These are phyloP conservation scores for Drosophila lutescens DNA, from an alignment of 2,888 invertebrate genomes.

Conservation along the genomic window DNA sequence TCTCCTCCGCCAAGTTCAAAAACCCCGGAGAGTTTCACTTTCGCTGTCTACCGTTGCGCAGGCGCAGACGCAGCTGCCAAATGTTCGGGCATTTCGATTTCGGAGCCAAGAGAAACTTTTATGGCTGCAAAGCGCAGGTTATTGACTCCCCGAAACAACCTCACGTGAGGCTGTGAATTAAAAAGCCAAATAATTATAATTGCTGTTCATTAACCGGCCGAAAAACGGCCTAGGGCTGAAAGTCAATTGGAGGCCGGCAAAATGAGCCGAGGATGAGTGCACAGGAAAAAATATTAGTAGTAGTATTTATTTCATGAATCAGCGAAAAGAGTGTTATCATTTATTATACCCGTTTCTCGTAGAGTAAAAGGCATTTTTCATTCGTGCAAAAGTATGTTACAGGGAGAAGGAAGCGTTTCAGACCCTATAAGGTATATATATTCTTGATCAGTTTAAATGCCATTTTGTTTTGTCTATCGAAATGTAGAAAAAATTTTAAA, in stretches of 20 bases:
- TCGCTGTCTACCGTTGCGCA: conserved; percentile 70
- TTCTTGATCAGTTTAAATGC: too few species aligned
- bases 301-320: too few species aligned
- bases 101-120: conserved; percentile 33
- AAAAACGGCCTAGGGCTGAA: not conserved
- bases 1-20: conserved; percentile 61
- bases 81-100: conserved; percentile 5
- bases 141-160: conserved; percentile 31
- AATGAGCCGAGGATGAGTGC: not conserved
- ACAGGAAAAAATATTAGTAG: not conserved
- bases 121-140: conserved; percentile 29
- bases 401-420: too few species aligned
- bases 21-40: conserved; percentile 74
- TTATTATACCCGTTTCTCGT: too few species aligned
- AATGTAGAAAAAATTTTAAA: too few species aligned
- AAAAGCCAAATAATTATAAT: conserved; percentile 26
- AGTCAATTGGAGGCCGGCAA: conserved; percentile 6
- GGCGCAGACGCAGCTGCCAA: conserved; percentile 22
- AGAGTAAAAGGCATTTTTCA: too few species aligned
- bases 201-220: conserved; percentile 8
- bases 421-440: too few species aligned
- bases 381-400: too few species aligned
- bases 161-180: conserved; percentile 59
- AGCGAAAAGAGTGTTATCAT: too few species aligned
- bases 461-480: too few species aligned